Conservation (phyloP, 2,797 vertebrate species). For the Eulemur coronatus region DNA sequence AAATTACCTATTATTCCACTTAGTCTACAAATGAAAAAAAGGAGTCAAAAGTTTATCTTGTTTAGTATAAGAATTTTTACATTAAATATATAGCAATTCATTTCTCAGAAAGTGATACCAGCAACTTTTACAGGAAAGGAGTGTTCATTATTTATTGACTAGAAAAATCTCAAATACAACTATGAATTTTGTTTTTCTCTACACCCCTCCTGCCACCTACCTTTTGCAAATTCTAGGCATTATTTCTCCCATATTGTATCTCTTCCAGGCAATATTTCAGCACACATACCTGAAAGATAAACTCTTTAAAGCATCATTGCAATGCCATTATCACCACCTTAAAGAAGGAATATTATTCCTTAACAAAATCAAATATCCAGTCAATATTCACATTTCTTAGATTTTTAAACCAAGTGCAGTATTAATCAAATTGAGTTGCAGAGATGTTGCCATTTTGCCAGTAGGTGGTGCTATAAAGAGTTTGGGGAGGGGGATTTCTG, state of each 20-base stretch:
- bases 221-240: neutral
- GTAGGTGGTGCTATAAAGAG: neutral
- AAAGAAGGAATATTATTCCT: neutral
- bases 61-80: slow-evolving; percentile 43
- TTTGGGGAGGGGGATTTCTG: neutral
- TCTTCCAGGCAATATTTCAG: neutral
- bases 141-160: slow-evolving; percentile 41
- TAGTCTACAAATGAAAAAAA: slow-evolving; percentile 36
- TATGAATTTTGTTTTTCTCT: neutral
- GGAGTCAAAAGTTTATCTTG: slow-evolving; percentile 15
- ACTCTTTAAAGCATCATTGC: neutral
- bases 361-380: neutral
- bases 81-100: neutral
- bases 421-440: neutral
- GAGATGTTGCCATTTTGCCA: neutral
- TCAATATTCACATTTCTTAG: neutral
- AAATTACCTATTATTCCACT: slow-evolving; percentile 2
- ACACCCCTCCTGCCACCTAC: neutral
- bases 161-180: slow-evolving; percentile 56
- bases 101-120: slow-evolving; percentile 74
- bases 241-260: neutral
- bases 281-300: neutral
- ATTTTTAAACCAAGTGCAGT: neutral
- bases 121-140: slow-evolving; percentile 40
- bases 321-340: neutral